Evolutionary conservation across 2,113 vertebrate species (phyloP).

Genomic region (Sterna hirundo): DNA sequence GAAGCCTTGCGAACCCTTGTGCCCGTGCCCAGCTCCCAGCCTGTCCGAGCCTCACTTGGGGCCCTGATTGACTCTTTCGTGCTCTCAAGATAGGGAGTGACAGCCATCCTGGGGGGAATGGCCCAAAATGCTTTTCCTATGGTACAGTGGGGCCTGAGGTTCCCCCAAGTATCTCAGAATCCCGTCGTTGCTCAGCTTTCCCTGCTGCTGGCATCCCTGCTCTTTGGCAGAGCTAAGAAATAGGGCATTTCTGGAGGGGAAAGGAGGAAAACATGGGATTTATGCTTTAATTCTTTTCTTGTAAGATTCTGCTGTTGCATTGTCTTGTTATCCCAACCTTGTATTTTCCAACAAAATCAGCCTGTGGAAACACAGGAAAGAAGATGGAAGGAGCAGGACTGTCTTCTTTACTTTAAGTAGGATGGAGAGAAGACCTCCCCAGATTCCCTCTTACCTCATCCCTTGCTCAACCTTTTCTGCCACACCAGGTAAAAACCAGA

Average conservation of each 20-base stretch:
- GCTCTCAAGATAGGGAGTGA: accelerated
- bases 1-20: neutral
- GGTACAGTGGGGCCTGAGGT: neutral
- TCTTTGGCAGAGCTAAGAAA: neutral
- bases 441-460: neutral
- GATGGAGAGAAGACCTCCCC: neutral
- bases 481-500: neutral
- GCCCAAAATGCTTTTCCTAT: neutral
- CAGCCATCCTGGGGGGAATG: accelerated
- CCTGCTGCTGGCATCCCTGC: neutral
- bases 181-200: neutral
- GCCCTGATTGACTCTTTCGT: neutral
- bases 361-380: neutral
- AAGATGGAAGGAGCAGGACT: neutral
- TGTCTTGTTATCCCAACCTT: neutral
- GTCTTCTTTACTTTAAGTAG: neutral
- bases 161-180: accelerated
- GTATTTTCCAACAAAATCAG: neutral
- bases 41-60: neutral
- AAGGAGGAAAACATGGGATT: neutral
- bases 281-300: neutral
- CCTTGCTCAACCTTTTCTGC: neutral
- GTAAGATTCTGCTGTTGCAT: neutral
- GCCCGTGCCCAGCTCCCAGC: neutral
- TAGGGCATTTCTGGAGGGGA: neutral